These are phyloP conservation scores for Cynoglossus semilaevis DNA, from an alignment of 2,113 vertebrate genomes.

Conservation along the genomic window DNA sequence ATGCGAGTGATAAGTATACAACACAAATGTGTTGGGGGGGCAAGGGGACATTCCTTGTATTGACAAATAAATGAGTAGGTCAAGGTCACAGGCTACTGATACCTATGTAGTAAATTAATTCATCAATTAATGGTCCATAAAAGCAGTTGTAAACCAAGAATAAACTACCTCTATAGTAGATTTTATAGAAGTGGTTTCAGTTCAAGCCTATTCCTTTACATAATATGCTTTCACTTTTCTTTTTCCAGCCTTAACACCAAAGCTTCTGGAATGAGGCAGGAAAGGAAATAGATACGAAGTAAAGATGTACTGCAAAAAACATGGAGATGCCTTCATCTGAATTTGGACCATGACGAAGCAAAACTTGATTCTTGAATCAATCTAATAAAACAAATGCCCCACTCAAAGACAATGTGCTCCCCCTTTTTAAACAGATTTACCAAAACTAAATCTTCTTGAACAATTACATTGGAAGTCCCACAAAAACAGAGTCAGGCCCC, in stretches of 20 bases:
- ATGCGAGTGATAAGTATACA: conserved; percentile 1
- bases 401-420: conserved; percentile 51
- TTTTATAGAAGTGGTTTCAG: no score
- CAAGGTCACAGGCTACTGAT: no score
- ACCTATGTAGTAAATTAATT: no score
- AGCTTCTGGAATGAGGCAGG: conserved; percentile 16
- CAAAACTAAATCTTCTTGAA: conserved; percentile 70
- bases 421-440: conserved; percentile 65
- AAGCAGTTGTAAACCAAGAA: no score
- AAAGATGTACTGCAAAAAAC: neutral
- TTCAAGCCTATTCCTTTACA: no score
- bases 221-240: no score
- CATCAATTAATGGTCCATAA: no score
- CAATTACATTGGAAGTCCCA: conserved; percentile 52
- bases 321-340: neutral
- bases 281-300: conserved; percentile 8
- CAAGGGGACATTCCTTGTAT: neutral
- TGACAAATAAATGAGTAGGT: no score
- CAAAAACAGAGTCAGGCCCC: conserved; percentile 40
- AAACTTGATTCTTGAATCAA: conserved; percentile 39
- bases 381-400: conserved; percentile 41
- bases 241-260: conserved; percentile 14
- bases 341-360: conserved; percentile 31
- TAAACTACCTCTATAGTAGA: no score
- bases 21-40: neutral